Evolutionary conservation across 2,888 invertebrate genomes (phyloP), one percentile per base, ranked within the genome.

Genomic region (Troides helena): DNA sequence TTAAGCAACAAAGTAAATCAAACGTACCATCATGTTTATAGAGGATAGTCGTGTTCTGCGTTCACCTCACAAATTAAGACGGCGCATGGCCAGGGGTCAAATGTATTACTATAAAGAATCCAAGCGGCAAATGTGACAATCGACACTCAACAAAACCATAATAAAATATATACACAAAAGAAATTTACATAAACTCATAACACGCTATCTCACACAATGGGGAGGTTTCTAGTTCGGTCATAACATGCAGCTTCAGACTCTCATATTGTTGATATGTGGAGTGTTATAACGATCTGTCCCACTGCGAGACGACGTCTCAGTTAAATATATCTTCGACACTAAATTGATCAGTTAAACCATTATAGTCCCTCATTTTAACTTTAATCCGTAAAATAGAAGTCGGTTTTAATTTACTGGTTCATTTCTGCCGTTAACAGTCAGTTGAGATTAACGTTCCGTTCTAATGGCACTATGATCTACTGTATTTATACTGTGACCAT

Each of bases 1-100:
- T 59, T 67, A 63, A 56, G 46, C 53, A 58, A 18, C 53, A 53
- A 43, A 36, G 63, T 70, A 70, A 70, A 70, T 70, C 67, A 70
- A 70, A 66, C n/a, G 64, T 30, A 30, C 30, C 30, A 21, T 43
- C 63, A n/a, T 64, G 56, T 67, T 64, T 36, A 50, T 53, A 18
- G 21, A 50, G 57, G 57, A n/a, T 25, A 59, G 43, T 58, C 61
- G 7, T 69, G 62, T 62, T n/a, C 30, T 39, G 21, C 36, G 50
- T 66, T 66, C 62, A 36, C 58, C 56, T 70, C 57, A 50, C 61
- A 64, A 70, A 70, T 70, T 63, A 60, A 70, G 60, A 64, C 64
- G 66, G 39, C 56, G 8, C 25, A 56, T 8, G 36, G 21, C 25
- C 67, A 70, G 63, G 64, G 67, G 67, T 70, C 67, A 64, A 43